Conservation (phyloP, 2,113 vertebrate genomes). For the Harpagus bidentatus region DNA sequence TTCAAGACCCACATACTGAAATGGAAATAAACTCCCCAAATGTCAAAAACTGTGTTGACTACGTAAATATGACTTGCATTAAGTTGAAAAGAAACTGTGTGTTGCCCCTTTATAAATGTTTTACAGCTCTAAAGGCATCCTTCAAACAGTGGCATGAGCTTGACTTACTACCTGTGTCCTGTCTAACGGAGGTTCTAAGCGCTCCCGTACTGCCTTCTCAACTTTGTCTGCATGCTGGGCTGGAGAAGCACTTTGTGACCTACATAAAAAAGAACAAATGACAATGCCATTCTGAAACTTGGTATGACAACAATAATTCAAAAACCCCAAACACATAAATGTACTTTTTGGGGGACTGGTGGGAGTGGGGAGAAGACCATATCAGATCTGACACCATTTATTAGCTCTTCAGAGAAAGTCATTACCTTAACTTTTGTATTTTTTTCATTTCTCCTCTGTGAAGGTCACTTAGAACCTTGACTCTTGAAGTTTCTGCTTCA, state of each 20-base stretch:
- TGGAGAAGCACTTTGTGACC: slow-evolving; percentile 64
- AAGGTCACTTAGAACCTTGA: background rate
- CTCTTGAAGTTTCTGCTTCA: background rate
- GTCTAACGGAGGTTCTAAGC: slow-evolving; percentile 57
- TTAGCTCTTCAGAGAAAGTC: background rate
- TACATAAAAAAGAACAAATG: slow-evolving; percentile 4
- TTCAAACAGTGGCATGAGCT: background rate
- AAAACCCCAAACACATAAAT: background rate
- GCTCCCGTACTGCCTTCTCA: slow-evolving; percentile 1
- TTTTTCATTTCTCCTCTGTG: slow-evolving; percentile 8
- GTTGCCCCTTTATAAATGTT: background rate
- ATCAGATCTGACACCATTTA: background rate
- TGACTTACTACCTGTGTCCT: slow-evolving; percentile 68
- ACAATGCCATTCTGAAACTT: background rate
- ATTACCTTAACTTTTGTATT: slow-evolving; percentile 3
- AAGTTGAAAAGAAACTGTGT: background rate
- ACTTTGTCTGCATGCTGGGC: background rate
- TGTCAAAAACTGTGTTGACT: background rate
- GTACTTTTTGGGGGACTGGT: background rate
- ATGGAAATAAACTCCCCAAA: background rate
- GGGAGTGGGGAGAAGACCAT: background rate
- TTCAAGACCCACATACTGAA: background rate
- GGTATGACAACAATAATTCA: background rate
- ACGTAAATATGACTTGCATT: background rate
- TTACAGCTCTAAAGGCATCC: background rate